Percentiles rank a stretch among this genome's conserved stretches.
phyloP scores from a whole-genome alignment of 1,140 invertebrate genomes.

The Listronotus oregonensis region DNA sequence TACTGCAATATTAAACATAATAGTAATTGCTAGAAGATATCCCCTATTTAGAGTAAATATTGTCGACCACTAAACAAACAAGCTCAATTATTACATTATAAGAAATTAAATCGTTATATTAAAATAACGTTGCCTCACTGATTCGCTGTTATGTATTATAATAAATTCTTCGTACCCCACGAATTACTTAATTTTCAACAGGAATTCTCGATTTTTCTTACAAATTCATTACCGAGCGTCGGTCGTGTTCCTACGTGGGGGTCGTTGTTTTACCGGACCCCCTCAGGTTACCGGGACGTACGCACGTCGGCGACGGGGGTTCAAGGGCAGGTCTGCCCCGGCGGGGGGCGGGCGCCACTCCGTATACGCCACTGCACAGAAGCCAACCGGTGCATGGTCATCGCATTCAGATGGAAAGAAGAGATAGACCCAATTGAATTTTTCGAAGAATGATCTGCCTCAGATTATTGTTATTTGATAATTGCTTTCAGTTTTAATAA shows the following conservation, averaged over 20 bases:
- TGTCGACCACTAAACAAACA: too few species aligned
- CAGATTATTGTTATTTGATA: too few species aligned
- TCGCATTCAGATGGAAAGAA: slow-evolving; percentile 17
- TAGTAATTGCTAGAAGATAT: too few species aligned
- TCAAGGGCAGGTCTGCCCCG: slow-evolving; percentile 41
- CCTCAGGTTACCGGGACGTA: slow-evolving; percentile 24
- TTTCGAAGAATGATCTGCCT: slow-evolving; percentile 3
- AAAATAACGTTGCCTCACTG: background rate
- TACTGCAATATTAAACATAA: too few species aligned
- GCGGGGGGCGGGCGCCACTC: slow-evolving; percentile 46
- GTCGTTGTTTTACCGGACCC: slow-evolving; percentile 36
- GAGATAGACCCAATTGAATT: slow-evolving; percentile 14
- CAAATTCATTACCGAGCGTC: slow-evolving; percentile 28
- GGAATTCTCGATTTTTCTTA: slow-evolving; percentile 23
- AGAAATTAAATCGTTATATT: background rate
- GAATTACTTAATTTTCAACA: slow-evolving; percentile 3
- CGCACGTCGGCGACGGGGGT: slow-evolving; percentile 39
- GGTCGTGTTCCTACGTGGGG: slow-evolving; percentile 24
- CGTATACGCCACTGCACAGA: slow-evolving; percentile 47
- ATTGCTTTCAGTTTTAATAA: too few species aligned
- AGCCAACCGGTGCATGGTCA: slow-evolving; percentile 26
- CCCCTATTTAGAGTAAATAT: too few species aligned
- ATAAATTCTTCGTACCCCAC: background rate
- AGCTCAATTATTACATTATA: too few species aligned
- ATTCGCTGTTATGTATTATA: background rate